Percentiles rank a stretch among this genome's conserved stretches.
phyloP scores from a whole-genome alignment of 2,797 vertebrate genomes.

The Rousettus madagascariensis region DNA sequence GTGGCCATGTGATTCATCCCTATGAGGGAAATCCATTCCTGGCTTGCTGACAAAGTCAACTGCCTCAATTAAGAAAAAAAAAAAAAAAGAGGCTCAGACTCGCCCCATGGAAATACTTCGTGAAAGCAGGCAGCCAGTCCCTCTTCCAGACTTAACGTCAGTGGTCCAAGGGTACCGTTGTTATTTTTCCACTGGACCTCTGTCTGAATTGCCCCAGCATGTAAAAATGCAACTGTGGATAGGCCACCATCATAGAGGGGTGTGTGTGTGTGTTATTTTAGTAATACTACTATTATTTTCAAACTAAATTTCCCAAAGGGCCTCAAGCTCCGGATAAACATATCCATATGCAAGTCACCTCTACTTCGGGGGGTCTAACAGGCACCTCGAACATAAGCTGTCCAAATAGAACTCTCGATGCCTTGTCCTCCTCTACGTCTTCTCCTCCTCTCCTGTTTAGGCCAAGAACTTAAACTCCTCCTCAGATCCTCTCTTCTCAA shows the following conservation, averaged over 20 bases:
- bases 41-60: slow-evolving; percentile 22
- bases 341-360: not conserved
- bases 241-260: not conserved
- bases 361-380: not conserved
- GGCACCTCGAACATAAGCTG: not conserved
- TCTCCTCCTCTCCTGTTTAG: not conserved
- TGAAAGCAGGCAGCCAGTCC: not conserved
- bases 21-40: not conserved
- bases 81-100: not conserved
- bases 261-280: not conserved
- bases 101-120: not conserved
- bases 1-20: not conserved
- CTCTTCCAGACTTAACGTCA: not conserved
- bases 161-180: not conserved
- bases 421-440: not conserved
- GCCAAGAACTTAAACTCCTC: not conserved
- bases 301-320: not conserved
- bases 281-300: not conserved
- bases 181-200: slow-evolving; percentile 30
- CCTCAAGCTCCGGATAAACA: not conserved
- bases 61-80: not conserved
- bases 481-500: not conserved
- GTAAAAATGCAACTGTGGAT: not conserved
- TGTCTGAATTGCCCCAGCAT: not conserved
- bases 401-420: not conserved